Percentiles rank a stretch among this genome's conserved stretches.
Evolutionary conservation across 1,140 invertebrate species (phyloP).

Genomic region (Dryas iulia): DNA sequence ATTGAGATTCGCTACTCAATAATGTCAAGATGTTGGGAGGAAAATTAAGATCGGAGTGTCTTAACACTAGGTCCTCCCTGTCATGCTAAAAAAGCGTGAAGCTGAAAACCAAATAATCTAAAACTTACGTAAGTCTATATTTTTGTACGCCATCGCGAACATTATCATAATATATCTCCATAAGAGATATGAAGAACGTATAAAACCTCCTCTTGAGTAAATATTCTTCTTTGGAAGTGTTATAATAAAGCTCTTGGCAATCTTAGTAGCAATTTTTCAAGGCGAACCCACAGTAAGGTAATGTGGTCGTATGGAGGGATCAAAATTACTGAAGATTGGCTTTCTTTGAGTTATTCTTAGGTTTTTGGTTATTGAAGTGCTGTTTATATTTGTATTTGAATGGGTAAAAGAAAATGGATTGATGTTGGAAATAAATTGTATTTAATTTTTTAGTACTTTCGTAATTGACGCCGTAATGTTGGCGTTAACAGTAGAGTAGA

Average conservation of each 20-base stretch:
- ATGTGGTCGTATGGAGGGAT: conserved; percentile 9
- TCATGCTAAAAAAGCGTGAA: too few relatives aligned
- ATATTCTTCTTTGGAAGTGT: conserved; percentile 19
- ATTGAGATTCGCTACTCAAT: too few relatives aligned
- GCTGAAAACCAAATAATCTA: too few relatives aligned
- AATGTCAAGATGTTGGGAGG: too few relatives aligned
- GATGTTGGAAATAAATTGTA: too few relatives aligned
- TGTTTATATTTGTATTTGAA: not conserved
- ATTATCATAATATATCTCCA: conserved; percentile 24
- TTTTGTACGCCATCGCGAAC: not conserved
- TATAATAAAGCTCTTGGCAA: conserved; percentile 24
- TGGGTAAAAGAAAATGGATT: not conserved
- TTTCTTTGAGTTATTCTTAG: not conserved
- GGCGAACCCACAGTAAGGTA: conserved; percentile 12
- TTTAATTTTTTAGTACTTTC: too few relatives aligned
- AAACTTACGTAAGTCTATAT: not conserved
- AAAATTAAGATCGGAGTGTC: too few relatives aligned
- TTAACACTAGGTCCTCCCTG: too few relatives aligned
- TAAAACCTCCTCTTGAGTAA: conserved; percentile 21
- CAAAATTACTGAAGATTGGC: conserved; percentile 1
- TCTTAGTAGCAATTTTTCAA: conserved; percentile 25
- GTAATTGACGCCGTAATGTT: too few relatives aligned
- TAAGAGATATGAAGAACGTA: conserved; percentile 16
- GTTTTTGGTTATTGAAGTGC: not conserved
- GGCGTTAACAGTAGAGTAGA: too few relatives aligned